These are phyloP conservation scores for Yponomeuta evonymella DNA, from an alignment of 2,888 invertebrate genomes.

Conservation along the genomic window DNA sequence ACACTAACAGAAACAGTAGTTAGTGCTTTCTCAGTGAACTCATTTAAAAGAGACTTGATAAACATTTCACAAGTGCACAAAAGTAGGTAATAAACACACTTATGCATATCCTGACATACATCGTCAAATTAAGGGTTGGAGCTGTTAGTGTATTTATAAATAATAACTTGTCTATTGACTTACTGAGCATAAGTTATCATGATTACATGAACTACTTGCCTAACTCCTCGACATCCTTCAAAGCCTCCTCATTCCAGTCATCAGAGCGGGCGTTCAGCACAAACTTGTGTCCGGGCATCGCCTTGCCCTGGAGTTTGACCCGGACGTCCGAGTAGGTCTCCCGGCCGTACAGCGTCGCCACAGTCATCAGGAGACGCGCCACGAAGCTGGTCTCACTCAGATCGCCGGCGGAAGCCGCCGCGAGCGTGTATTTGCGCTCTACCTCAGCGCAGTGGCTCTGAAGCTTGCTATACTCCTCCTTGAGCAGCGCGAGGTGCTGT, in stretches of 20 bases:
- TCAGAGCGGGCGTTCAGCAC: slow-evolving; percentile 91
- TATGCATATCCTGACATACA: too few relatives aligned
- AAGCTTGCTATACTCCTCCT: slow-evolving; percentile 93
- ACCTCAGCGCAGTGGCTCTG: slow-evolving; percentile 88
- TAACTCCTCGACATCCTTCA: slow-evolving; percentile 80
- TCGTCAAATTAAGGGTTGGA: too few relatives aligned
- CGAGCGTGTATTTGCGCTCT: slow-evolving; percentile 88
- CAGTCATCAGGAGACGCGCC: slow-evolving; percentile 86
- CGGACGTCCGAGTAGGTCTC: slow-evolving; percentile 88
- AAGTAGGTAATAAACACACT: too few relatives aligned
- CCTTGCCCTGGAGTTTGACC: slow-evolving; percentile 82
- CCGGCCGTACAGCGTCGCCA: slow-evolving; percentile 88
- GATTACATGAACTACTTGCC: slow-evolving; percentile 55
- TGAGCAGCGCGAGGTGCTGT: slow-evolving; percentile 89
- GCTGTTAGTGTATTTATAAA: too few relatives aligned
- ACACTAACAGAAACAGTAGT: too few relatives aligned
- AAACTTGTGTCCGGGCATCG: slow-evolving; percentile 91
- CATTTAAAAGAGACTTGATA: too few relatives aligned
- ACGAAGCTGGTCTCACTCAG: slow-evolving; percentile 87
- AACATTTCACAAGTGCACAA: too few relatives aligned
- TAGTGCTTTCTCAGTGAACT: too few relatives aligned
- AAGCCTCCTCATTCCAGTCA: slow-evolving; percentile 86
- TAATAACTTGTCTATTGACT: too few relatives aligned
- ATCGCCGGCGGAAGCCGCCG: slow-evolving; percentile 80
- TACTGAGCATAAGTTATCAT: too few relatives aligned